These are phyloP conservation scores for Nomada ruficornis DNA, from an alignment of 2,888 invertebrate genomes.

Conservation along the genomic window DNA sequence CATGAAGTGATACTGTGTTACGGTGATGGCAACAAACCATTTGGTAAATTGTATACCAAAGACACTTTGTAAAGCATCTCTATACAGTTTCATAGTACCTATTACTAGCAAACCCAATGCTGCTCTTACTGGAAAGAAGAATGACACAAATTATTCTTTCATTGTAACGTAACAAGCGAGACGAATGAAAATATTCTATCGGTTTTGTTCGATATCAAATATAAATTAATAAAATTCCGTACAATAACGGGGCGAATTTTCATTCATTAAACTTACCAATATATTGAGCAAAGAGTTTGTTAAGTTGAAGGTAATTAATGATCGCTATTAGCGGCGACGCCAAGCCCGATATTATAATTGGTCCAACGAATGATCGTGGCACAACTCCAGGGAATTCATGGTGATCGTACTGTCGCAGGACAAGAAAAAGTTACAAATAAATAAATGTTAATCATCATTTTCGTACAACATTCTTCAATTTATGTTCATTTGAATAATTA, in stretches of 20 bases:
- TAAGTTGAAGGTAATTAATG: constrained; percentile 88
- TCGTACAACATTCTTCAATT: neutral
- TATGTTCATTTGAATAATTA: neutral
- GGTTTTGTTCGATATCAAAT: neutral
- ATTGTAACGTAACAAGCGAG: constrained; percentile 22
- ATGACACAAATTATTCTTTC: constrained; percentile 37
- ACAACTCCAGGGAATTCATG: constrained; percentile 99
- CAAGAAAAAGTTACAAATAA: constrained; percentile 42
- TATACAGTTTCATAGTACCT: constrained; percentile 90
- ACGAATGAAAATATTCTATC: neutral
- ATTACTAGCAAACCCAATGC: constrained; percentile 92
- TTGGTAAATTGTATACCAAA: constrained; percentile 92
- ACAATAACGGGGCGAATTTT: neutral
- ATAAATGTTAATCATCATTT: constrained; percentile 14
- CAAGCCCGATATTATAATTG: constrained; percentile 91
- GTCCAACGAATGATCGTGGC: constrained; percentile 97
- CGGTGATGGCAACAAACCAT: constrained; percentile 93
- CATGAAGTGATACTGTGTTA: constrained; percentile 98
- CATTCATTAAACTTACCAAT: constrained; percentile 88
- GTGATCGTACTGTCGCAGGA: constrained; percentile 95
- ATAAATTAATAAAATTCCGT: constrained; percentile 35
- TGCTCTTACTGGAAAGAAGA: constrained; percentile 89
- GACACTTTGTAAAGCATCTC: constrained; percentile 89
- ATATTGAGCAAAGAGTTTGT: constrained; percentile 95
- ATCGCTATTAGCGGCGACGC: constrained; percentile 91